Conservation (phyloP, 2,888 invertebrate species). For the Dusona sp. region DNA sequence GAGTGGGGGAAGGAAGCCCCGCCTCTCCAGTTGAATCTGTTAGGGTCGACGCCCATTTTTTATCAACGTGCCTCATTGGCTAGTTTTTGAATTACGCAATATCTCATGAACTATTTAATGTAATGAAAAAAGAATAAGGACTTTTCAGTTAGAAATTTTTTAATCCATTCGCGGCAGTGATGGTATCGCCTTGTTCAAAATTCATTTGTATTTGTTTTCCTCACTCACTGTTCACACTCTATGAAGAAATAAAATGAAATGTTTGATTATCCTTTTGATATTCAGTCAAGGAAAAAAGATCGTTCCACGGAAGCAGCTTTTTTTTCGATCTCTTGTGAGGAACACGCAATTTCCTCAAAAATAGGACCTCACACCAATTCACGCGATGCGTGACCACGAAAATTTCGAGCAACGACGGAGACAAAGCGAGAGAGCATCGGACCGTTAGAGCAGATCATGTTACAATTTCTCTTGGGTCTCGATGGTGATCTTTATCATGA, state of each 20-base stretch:
- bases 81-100: background rate
- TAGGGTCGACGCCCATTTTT: too few species aligned
- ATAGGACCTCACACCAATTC: background rate
- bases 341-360: constrained; percentile 17
- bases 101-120: background rate
- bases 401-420: constrained; percentile 17
- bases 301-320: background rate
- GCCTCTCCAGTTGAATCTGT: background rate
- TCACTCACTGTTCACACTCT: constrained; percentile 7
- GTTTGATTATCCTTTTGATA: constrained; percentile 27
- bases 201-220: background rate
- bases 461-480: constrained; percentile 39
- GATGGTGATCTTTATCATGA: constrained; percentile 41
- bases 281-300: constrained; percentile 6
- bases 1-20: background rate
- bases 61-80: background rate
- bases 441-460: constrained; percentile 36
- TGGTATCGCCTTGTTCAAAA: background rate
- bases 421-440: constrained; percentile 23
- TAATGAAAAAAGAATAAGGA: background rate
- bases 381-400: constrained; percentile 15
- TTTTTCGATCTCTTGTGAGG: background rate
- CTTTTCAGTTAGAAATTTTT: background rate
- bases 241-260: constrained; percentile 2
- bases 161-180: background rate